Conservation (phyloP, 2,888 invertebrate species). For the Macroteleia sp. region DNA sequence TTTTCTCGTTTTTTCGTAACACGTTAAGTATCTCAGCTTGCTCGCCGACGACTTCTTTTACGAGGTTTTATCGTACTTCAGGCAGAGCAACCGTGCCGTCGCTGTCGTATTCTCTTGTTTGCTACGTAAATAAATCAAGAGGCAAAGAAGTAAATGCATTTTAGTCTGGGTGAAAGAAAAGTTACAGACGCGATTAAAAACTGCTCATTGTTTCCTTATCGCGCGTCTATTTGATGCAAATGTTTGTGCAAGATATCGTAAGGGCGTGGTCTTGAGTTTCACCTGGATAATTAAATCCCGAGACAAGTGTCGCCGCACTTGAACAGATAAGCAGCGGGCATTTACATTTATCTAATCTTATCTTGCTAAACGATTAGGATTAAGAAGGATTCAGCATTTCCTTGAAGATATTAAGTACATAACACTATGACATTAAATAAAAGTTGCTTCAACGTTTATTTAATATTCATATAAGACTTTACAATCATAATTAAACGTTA, state of each 20-base stretch:
- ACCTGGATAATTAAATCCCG: slow-evolving; percentile 29
- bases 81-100: slow-evolving; percentile 33
- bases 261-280: not conserved
- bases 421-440: no score
- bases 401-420: no score
- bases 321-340: slow-evolving; percentile 29
- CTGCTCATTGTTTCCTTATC: slow-evolving; percentile 51
- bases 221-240: not conserved
- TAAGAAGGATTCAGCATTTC: no score
- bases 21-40: slow-evolving; percentile 69
- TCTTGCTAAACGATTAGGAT: no score
- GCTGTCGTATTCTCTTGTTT: slow-evolving; percentile 59
- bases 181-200: slow-evolving; percentile 53
- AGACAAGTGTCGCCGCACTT: not conserved
- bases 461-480: no score
- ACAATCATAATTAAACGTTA: no score
- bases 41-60: slow-evolving; percentile 65
- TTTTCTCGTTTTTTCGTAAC: slow-evolving; percentile 59
- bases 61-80: slow-evolving; percentile 65
- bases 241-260: no score
- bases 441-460: no score
- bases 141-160: slow-evolving; percentile 58
- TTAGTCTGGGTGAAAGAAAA: slow-evolving; percentile 44
- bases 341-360: slow-evolving; percentile 16
- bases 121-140: slow-evolving; percentile 63